Conservation (phyloP, 2,113 vertebrate species). For the Typhlomys cinereus region DNA sequence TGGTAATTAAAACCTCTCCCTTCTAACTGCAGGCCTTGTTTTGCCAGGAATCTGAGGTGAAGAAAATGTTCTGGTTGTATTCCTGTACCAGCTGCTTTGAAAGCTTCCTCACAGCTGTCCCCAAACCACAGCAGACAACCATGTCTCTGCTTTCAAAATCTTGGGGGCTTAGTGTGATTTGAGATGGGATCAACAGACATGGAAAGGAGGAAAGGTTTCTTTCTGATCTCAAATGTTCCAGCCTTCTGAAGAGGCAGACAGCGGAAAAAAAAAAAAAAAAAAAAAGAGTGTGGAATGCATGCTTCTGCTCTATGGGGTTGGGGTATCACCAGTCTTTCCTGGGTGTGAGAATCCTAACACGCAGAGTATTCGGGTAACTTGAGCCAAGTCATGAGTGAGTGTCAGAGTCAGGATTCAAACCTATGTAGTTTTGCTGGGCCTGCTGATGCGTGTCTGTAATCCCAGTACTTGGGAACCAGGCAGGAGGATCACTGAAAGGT, state of each 20-base stretch:
- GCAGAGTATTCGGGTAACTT: background rate
- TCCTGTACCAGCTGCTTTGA: conserved; percentile 65
- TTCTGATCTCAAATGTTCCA: conserved; percentile 44
- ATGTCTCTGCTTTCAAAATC: conserved; percentile 61
- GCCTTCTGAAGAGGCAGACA: conserved; percentile 49
- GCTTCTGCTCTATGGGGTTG: background rate
- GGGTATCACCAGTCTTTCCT: background rate
- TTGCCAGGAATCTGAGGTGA: conserved; percentile 69
- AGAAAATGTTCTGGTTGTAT: conserved; percentile 70
- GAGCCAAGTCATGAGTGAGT: background rate
- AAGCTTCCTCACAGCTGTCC: conserved; percentile 71
- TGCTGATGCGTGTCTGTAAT: background rate
- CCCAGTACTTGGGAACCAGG: background rate
- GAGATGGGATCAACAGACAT: conserved; percentile 43
- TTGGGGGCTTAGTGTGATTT: conserved; percentile 65
- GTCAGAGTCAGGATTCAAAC: background rate
- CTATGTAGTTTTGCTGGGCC: background rate
- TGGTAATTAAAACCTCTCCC: conserved; percentile 73
- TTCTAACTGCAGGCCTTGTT: conserved; percentile 67
- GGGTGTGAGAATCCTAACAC: background rate
- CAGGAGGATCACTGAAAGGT: background rate
- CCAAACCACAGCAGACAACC: conserved; percentile 56
- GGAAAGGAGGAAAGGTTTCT: conserved; percentile 31
- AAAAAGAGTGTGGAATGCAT: conserved; percentile 15
- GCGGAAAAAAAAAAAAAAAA: background rate